Conservation (phyloP, 2,888 invertebrate species). For the Pyrrhosoma nymphula region DNA sequence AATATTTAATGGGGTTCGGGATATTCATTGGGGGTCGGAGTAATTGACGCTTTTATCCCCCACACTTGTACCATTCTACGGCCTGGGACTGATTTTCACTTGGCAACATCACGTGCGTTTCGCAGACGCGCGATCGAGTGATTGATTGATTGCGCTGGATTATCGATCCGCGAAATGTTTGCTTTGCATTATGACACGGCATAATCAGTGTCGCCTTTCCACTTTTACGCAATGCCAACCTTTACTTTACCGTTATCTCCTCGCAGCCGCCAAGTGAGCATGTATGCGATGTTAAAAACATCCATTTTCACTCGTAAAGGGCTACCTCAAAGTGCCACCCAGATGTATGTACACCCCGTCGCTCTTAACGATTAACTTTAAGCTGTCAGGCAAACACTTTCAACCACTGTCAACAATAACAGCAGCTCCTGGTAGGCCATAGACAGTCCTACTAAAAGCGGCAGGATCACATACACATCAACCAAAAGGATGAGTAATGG, state of each 20-base stretch:
- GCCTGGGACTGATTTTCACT: not conserved
- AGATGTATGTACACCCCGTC: not conserved
- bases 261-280: not conserved
- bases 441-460: not conserved
- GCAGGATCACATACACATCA: not conserved
- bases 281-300: not conserved
- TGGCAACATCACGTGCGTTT: not conserved
- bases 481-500: not conserved
- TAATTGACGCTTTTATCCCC: not conserved
- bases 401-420: not conserved
- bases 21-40: too few species aligned
- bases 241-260: not conserved
- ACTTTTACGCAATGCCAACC: not conserved
- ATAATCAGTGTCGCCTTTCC: not conserved
- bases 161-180: conserved; percentile 1
- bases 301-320: not conserved
- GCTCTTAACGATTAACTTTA: not conserved
- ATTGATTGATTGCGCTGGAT: not conserved
- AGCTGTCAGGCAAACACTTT: not conserved
- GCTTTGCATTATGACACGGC: conserved; percentile 31
- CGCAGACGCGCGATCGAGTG: not conserved
- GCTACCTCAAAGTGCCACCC: not conserved
- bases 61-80: not conserved
- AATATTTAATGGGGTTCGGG: too few species aligned
- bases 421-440: not conserved